Conservation (phyloP, 2,888 invertebrate genomes). For the Belgica antarctica region DNA sequence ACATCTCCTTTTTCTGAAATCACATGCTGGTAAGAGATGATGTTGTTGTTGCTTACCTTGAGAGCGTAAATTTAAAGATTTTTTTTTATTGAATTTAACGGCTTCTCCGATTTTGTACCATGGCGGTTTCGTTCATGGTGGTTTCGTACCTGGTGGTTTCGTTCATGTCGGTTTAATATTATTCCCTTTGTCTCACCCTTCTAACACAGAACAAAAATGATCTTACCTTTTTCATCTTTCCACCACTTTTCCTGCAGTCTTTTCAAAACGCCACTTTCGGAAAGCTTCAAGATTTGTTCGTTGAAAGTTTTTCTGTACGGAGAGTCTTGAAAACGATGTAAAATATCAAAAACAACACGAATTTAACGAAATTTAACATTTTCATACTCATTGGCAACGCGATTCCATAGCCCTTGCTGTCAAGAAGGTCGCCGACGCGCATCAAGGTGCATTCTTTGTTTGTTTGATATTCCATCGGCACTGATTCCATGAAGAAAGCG, state of each 20-base stretch:
- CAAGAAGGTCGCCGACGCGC: constrained; percentile 75
- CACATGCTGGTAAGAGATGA: too few relatives aligned
- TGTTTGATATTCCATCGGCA: constrained; percentile 85
- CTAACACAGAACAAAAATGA: too few relatives aligned
- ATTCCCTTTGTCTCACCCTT: too few relatives aligned
- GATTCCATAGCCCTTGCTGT: constrained; percentile 91
- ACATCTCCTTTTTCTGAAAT: too few relatives aligned
- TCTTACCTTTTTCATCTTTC: constrained; percentile 56
- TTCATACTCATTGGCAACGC: constrained; percentile 84
- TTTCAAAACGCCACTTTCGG: constrained; percentile 81
- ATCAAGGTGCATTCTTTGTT: constrained; percentile 77
- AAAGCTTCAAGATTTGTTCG: constrained; percentile 82
- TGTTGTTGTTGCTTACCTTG: too few relatives aligned
- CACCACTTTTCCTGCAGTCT: constrained; percentile 90
- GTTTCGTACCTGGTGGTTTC: too few relatives aligned
- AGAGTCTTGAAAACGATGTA: constrained; percentile 65
- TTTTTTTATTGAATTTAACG: too few relatives aligned
- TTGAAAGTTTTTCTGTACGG: constrained; percentile 78
- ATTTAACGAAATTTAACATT: constrained; percentile 42
- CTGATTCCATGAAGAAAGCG: constrained; percentile 96
- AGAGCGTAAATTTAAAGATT: too few relatives aligned
- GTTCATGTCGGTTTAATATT: too few relatives aligned
- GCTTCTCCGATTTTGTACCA: too few relatives aligned
- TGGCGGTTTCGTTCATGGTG: too few relatives aligned
- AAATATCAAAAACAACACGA: neutral